Conservation (phyloP, 2,797 vertebrate species). For the Coccyzus lansbergi region DNA sequence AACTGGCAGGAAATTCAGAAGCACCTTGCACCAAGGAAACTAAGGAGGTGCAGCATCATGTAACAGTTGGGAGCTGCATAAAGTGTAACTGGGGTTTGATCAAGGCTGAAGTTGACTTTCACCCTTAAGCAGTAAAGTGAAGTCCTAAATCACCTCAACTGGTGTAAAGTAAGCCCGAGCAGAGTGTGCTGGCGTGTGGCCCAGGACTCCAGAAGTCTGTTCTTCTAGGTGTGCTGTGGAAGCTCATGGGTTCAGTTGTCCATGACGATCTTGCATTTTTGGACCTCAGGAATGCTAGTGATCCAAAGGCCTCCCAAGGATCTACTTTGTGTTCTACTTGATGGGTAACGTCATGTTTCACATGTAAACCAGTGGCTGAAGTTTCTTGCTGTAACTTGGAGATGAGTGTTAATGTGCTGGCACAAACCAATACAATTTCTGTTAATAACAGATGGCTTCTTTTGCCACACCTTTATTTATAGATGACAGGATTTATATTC, state of each 20-base stretch:
- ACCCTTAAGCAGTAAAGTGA: not conserved
- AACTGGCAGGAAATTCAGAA: not conserved
- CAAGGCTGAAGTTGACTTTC: not conserved
- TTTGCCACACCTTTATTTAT: constrained; percentile 46
- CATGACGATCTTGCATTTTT: not conserved
- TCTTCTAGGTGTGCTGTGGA: not conserved
- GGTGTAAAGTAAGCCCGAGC: not conserved
- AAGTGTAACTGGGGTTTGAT: not conserved
- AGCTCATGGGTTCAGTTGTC: not conserved
- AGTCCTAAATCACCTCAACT: not conserved
- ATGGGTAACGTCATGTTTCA: not conserved
- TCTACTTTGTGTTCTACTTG: not conserved
- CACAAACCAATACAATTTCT: constrained; percentile 16
- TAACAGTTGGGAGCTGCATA: not conserved
- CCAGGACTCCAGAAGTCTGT: not conserved
- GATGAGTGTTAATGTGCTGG: not conserved
- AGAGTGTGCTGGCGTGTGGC: rapidly evolving
- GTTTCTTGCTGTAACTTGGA: constrained; percentile 62
- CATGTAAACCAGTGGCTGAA: not conserved
- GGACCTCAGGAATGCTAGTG: not conserved
- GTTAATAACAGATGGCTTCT: constrained; percentile 54
- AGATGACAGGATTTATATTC: constrained; percentile 37
- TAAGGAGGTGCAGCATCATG: not conserved
- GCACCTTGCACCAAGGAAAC: not conserved
- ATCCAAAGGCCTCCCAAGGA: not conserved